phyloP scores from a whole-genome alignment of 2,797 vertebrate species.

The Epinephelus awoara region DNA sequence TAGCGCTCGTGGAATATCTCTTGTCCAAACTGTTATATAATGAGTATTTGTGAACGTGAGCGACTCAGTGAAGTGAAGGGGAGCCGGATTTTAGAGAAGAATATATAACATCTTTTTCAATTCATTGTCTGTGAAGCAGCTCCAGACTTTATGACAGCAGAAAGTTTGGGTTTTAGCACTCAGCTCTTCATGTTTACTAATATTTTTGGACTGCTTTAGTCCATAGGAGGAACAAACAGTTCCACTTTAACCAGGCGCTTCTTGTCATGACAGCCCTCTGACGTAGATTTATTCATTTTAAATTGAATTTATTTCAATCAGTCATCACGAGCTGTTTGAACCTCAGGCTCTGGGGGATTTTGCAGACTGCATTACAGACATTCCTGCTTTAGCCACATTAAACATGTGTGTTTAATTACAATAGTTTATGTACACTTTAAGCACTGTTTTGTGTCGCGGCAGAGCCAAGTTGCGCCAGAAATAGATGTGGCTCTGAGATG shows the following conservation, averaged over 20 bases:
- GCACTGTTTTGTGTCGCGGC: not conserved
- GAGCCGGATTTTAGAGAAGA: no score
- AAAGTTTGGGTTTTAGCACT: no score
- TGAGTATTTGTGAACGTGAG: no score
- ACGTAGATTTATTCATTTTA: not conserved
- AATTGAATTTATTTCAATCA: not conserved
- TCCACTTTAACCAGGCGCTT: no score
- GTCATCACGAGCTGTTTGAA: not conserved
- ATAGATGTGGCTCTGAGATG: not conserved
- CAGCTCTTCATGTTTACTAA: no score
- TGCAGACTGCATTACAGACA: not conserved
- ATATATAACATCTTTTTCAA: no score
- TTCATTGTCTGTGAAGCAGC: no score
- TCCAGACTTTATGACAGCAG: no score
- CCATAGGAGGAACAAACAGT: no score
- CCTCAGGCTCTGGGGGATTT: not conserved
- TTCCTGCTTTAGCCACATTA: not conserved
- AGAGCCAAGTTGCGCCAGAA: not conserved
- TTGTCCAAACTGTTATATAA: no score
- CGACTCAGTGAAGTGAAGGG: no score
- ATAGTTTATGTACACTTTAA: not conserved
- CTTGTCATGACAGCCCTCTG: not conserved
- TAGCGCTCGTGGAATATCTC: accelerated
- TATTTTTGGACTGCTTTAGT: no score
- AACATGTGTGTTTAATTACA: not conserved